Evolutionary conservation across 2,797 vertebrate species (phyloP), one percentile per base, ranked within the genome.

Genomic region (Aldrovandia affinis): DNA sequence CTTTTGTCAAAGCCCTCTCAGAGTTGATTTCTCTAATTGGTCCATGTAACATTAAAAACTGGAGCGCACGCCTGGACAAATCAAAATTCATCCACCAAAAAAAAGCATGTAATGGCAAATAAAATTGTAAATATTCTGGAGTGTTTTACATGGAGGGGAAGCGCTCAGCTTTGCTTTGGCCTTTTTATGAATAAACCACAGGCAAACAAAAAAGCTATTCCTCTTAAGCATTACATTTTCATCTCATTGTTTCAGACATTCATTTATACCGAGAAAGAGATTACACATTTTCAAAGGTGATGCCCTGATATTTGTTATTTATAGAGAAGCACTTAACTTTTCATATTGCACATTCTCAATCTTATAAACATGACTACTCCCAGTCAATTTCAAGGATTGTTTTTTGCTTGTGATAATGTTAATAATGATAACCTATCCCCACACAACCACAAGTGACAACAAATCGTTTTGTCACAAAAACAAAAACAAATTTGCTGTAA

Each of bases 1-100:
- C 87, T 78, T 92, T 88, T 86, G 87, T 89, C 88, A 85, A 91
- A 90, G 92, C 88, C 86, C 86, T 88, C 89, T 55, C 22, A 36
- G 59, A 73, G 59, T 61, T 83, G 80, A 78, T 79, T 81, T 82
- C 75, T 88, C 59, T 87, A 85, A 78, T 84, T 85, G 75, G 25
- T 81, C 39, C 80, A 36, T 65, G 63, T 84, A 87, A 84, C 83
- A 87, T 89, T 86, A 82, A 82, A 68, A 33, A 42, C 15, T 22
- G 65, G n/a, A 42, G 42, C 33, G 50, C 57, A 82, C 78, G n/a
- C 63, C 10, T 50, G 18, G 18, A 50, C 47, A 82, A 82, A 50
- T 75, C 54, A 73, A 59, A 25, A 39, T 42, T 73, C 36, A 55
- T 9, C 54, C 54, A 75, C 18, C 18, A 44, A 28, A 47, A 47